Evolutionary conservation across 2,888 invertebrate species (phyloP), one percentile per base, ranked within the genome.

Genomic region (Phortica magna): DNA sequence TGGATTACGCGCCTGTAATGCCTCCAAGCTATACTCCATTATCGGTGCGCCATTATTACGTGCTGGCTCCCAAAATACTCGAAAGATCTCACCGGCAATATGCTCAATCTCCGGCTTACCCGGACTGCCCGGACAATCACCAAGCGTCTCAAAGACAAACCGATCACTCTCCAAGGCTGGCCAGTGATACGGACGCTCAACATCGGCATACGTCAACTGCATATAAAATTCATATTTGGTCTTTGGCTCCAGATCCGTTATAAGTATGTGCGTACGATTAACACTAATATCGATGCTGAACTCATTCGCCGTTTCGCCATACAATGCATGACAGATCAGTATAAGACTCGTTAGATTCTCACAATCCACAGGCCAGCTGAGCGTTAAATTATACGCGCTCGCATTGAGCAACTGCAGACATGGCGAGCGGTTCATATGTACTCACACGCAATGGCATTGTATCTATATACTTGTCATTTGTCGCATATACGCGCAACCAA

Each of bases 11-110:
- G 89, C 84, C 76, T 90, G 93, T n/a, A 93, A 91, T 0, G 96
- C 96, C 93, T 97, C 96, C 22, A 98, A 92, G 57, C 94, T 94
- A 91, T 98, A 98, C 74, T 94, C 91, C 10, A 93, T 92, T 7
- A 97, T 93, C n/a, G 94, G 93, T 0, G 95, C 95, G 0, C 98
- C 98, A 88, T 96, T 95, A 14, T 95, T 94, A 79, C 94, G 94
- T 0, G 97, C 95, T 10, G 95, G 94, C 64, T 95, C 93, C 98
- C 98, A 98, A 87, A 94, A 94, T 0, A 97, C 94, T 87, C 96
- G 95, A 85, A 96, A 95, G 31, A 96, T 93, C 31, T 95, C 95
- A 31, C 95, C 94, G 31, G 95, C 94, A 12, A 97, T 93, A 76
- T 95, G 95, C 77, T 95, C 95, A n/a, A 96, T 94, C 12, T 93